Conservation (phyloP, 1,140 invertebrate species). For the Drosophila nebulosa region DNA sequence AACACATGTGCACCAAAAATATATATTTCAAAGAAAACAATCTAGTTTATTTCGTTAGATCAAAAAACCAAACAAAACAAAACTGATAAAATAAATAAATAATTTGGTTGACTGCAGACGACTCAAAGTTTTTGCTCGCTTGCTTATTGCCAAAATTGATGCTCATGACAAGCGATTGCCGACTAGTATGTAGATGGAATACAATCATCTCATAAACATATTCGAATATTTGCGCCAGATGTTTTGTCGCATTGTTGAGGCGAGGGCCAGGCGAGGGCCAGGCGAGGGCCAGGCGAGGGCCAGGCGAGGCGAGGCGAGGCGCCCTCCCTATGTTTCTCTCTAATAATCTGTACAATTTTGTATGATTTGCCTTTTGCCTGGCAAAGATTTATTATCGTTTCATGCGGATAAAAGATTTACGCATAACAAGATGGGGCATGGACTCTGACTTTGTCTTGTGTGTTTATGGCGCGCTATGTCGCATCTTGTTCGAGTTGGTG, state of each 20-base stretch:
- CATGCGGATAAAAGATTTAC: slow-evolving; percentile 76
- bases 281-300: background rate
- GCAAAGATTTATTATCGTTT: slow-evolving; percentile 76
- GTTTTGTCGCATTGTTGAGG: slow-evolving; percentile 7
- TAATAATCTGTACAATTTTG: slow-evolving; percentile 32
- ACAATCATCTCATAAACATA: slow-evolving; percentile 9
- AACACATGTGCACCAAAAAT: too few species aligned
- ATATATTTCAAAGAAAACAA: too few species aligned
- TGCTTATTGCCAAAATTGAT: background rate
- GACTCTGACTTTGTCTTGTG: background rate
- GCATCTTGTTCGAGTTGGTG: slow-evolving; percentile 41
- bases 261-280: background rate
- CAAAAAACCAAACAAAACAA: slow-evolving; percentile 22
- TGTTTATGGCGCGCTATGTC: slow-evolving; percentile 4
- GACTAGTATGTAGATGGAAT: background rate
- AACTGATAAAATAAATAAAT: background rate
- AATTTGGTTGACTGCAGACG: background rate
- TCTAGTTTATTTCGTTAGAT: too few species aligned
- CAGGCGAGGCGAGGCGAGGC: background rate
- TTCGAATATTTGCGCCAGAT: slow-evolving; percentile 9
- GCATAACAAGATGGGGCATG: slow-evolving; percentile 29
- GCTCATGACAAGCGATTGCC: background rate
- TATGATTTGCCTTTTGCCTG: slow-evolving; percentile 63
- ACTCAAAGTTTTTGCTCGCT: background rate
- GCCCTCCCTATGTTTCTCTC: background rate